A percentile compares a stretch with the other conserved stretches of the same genome.
Conservation (phyloP, 2,113 vertebrate genomes). For the Gallinago media region DNA sequence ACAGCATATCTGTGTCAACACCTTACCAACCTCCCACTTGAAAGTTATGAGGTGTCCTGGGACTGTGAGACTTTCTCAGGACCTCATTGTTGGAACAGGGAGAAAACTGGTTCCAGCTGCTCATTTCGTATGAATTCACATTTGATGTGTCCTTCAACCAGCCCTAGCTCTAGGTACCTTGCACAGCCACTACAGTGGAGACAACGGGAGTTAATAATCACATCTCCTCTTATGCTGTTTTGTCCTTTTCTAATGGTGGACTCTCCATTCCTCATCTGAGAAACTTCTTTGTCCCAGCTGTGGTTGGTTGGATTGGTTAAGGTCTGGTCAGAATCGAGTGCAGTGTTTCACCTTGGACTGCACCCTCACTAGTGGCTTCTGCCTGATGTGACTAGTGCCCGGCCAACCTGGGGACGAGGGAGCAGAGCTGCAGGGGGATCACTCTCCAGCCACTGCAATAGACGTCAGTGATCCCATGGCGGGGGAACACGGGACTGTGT, state of each 20-base stretch:
- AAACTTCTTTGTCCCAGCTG: not conserved
- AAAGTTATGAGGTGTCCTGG: not conserved
- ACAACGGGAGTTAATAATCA: not conserved
- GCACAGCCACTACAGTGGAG: not conserved
- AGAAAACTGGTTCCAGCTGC: not conserved
- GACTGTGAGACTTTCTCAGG: not conserved
- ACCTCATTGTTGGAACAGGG: not conserved
- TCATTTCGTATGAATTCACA: not conserved
- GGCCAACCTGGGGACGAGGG: not conserved
- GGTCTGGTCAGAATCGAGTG: not conserved
- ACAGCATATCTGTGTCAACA: not conserved
- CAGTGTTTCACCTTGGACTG: not conserved
- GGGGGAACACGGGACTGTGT: not conserved
- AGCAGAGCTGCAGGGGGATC: not conserved
- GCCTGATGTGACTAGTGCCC: fast-evolving
- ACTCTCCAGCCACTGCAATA: not conserved
- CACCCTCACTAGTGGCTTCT: not conserved
- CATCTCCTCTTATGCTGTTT: not conserved
- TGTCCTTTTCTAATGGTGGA: not conserved
- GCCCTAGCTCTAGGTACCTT: not conserved
- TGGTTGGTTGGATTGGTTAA: not conserved
- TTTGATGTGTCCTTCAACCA: not conserved
- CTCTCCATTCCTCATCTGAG: not conserved
- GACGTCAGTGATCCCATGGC: fast-evolving
- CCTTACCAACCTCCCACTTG: not conserved